Evolutionary conservation across 1,140 invertebrate genomes (phyloP), one percentile per base, ranked within the genome.

Genomic region (Dinoponera quadriceps): DNA sequence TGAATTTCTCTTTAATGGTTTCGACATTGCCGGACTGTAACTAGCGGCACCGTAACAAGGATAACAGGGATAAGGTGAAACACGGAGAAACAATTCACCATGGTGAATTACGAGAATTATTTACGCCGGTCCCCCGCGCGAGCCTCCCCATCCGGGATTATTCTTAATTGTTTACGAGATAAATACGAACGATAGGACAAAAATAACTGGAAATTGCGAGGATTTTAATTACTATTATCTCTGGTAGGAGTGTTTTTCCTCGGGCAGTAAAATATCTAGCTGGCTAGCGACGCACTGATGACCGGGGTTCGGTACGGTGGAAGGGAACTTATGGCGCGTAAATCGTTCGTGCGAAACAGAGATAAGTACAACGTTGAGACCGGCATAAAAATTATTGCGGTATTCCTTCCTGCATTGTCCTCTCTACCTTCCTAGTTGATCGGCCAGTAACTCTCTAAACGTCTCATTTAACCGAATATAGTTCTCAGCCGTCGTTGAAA

Each of bases 1-100:
- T 27, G 84, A 86, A 71, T 87, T 88, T 88, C 86, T 88, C 86
- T 81, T 84, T 81, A 86, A 87, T 84, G 27, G 7, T 33, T 73
- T 48, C 44, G 48, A 83, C 51, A 20, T 51, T 65, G 55, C 16
- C 49, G 29, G 3, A 22, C 51, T 68, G 2, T 51, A 29, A 54
- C 14, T 75, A 73, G 55, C 20, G 7, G 7, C 11, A 44, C 38
- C 38, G 38, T 44, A 44, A 44, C 3, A 44, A 44, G 38, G 38
- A 44, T 9, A 44, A 44, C 38, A 44, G 38, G 38, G 33, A 33
- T 33, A 33, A 33, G 7, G 38, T 44, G 38, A 44, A 44, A 44
- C 11, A 44, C 38, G 7, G 38, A 44, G 38, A 11, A 11, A 44
- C 38, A 44, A 44, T 44, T 44, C 38, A 44, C 38, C 38, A 44